Evolutionary conservation across 2,797 vertebrate species (phyloP), one percentile per base, ranked within the genome.

Genomic region (Melanitta fusca): DNA sequence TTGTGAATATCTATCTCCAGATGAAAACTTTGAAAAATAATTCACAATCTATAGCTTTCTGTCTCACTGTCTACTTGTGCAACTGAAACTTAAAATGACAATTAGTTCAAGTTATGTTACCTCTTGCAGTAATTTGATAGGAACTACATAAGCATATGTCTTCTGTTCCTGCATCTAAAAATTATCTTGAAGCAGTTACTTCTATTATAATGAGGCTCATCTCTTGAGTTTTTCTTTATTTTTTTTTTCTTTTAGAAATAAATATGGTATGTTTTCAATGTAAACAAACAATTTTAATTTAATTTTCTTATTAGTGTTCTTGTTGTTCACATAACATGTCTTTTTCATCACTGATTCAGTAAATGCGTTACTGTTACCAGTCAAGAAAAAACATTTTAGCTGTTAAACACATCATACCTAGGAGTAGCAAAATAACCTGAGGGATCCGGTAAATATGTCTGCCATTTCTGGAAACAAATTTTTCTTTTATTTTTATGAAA

Each of bases 401-500:
- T 87, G 41, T 75, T 92, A 83, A 95, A 75, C 39, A 72, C 69
- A 32, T 43, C 78, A 38, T 54, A 25, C 65, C 47, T 74, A 74
- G 78, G 56, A 93, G 57, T 25, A 80, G 57, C 18, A 61, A 61
- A 74, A 68, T 71, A 80, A 95, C 60, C 60, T 80, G 45, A 71
- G 41, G 32, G 34, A 6, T 85, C 30, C 0, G 0, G 45, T 77
- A 68, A 85, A 86, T 64, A 95, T 18, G 54, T 88, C 58, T 89
- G 90, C 45, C n/a, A 16, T 87, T 95, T 91, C 61, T 95, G 41
- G 68, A 89, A 94, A 28, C 20, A 78, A 57, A 9, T 2, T 36
- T 77, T 77, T 79, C 45, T 49, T 74, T 89, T 83, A 16, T 85
- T 94, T 94, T 87, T 8, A 17, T 85, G 39, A 82, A 94, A 78